A percentile compares a stretch with the other conserved stretches of the same genome.
These are phyloP conservation scores for Tetropium fuscum DNA, from an alignment of 2,888 invertebrate genomes.

Conservation along the genomic window DNA sequence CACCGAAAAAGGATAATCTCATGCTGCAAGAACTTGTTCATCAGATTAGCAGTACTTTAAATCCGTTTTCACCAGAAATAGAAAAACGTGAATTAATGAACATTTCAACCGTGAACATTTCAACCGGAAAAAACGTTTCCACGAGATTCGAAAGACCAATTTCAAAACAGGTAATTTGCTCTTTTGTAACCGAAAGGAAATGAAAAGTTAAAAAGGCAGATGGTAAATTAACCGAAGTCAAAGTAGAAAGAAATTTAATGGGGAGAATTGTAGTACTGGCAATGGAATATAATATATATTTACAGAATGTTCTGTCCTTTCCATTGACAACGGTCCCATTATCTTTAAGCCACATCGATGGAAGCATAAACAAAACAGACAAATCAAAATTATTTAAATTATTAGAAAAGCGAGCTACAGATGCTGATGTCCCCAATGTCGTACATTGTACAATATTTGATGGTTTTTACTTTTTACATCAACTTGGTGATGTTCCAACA, in stretches of 20 bases:
- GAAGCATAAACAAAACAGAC: constrained; percentile 32
- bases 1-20: too few species aligned
- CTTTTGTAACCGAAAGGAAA: constrained; percentile 34
- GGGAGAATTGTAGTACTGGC: constrained; percentile 29
- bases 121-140: too few species aligned
- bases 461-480: constrained; percentile 30
- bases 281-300: constrained; percentile 30
- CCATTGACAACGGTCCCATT: constrained; percentile 30
- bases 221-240: constrained; percentile 28
- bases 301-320: constrained; percentile 22
- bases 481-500: constrained; percentile 12
- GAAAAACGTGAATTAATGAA: too few species aligned
- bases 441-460: constrained; percentile 28
- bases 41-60: too few species aligned
- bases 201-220: constrained; percentile 12
- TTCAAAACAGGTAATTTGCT: constrained; percentile 22
- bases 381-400: constrained; percentile 15
- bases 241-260: constrained; percentile 28
- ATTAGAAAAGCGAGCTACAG: background rate
- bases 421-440: background rate
- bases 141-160: constrained; percentile 31
- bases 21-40: too few species aligned
- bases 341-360: constrained; percentile 31
- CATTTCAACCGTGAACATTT: too few species aligned
- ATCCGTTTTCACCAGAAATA: too few species aligned